phyloP scores from a whole-genome alignment of 2,113 vertebrate species.

The Heloderma charlesbogerti region DNA sequence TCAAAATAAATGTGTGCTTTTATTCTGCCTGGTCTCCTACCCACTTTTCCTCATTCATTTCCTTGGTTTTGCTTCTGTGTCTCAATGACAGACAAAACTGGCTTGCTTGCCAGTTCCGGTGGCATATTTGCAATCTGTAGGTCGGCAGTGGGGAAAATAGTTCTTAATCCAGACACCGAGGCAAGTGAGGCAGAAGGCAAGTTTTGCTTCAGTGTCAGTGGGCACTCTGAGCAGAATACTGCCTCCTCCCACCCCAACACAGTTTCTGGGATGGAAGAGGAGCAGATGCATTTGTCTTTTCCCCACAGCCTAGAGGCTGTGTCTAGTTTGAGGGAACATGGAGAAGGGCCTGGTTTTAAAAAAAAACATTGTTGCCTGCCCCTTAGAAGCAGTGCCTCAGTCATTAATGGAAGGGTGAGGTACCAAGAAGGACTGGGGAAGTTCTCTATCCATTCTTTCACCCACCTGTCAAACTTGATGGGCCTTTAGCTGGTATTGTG shows the following conservation, averaged over 20 bases:
- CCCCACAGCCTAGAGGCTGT: not conserved
- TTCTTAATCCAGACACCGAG: not conserved
- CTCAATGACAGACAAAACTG: not conserved
- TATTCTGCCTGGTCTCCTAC: not conserved
- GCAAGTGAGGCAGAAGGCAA: not conserved
- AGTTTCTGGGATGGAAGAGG: not conserved
- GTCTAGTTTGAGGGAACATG: not conserved
- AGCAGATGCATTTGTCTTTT: not conserved
- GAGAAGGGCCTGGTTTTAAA: not conserved
- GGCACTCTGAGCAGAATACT: not conserved
- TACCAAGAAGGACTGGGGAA: not conserved
- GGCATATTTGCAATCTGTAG: not conserved
- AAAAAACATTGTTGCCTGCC: not conserved
- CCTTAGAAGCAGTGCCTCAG: not conserved
- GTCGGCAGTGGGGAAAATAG: not conserved
- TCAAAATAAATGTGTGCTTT: not conserved
- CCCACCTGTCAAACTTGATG: not conserved
- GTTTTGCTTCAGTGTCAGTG: not conserved
- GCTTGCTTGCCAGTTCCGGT: not conserved
- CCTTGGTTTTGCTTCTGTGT: not conserved
- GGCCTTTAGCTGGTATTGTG: conserved; percentile 27
- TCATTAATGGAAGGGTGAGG: not conserved
- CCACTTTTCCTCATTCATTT: not conserved
- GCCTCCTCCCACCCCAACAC: not conserved
- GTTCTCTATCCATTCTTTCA: not conserved